Conservation (phyloP, 2,113 vertebrate species). For the Heterotis niloticus region DNA sequence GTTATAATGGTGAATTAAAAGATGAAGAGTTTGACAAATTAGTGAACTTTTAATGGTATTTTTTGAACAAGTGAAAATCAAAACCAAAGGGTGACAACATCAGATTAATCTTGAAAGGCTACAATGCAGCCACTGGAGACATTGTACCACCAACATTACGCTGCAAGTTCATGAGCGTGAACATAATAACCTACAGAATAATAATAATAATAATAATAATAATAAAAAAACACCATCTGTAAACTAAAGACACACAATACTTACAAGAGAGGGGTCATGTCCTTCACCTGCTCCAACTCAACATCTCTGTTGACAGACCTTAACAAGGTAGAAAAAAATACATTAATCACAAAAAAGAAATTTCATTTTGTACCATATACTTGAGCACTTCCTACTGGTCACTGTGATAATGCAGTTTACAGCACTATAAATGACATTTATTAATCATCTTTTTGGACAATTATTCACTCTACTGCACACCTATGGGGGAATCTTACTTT, state of each 20-base stretch:
- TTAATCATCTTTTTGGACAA: neutral
- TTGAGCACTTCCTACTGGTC: constrained; percentile 58
- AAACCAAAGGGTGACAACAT: no score
- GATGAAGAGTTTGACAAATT: no score
- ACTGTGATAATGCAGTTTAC: neutral
- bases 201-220: no score
- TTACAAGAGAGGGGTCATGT: neutral
- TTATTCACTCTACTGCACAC: constrained; percentile 15
- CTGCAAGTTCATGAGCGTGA: neutral
- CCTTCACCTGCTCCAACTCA: neutral
- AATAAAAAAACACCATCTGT: neutral
- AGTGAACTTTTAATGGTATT: no score
- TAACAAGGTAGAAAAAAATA: constrained; percentile 6
- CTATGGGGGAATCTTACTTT: constrained; percentile 24
- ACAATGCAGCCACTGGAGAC: neutral
- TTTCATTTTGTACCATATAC: neutral
- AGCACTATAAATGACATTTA: neutral
- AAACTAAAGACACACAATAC: constrained; percentile 7
- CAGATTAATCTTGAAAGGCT: no score
- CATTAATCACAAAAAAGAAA: constrained; percentile 30
- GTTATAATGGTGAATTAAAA: no score
- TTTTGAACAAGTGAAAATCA: no score
- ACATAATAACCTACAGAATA: neutral
- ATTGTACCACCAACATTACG: no score
- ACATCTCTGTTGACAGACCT: neutral